Conservation (phyloP, 2,888 invertebrate species). For the Pollenia labialis region DNA sequence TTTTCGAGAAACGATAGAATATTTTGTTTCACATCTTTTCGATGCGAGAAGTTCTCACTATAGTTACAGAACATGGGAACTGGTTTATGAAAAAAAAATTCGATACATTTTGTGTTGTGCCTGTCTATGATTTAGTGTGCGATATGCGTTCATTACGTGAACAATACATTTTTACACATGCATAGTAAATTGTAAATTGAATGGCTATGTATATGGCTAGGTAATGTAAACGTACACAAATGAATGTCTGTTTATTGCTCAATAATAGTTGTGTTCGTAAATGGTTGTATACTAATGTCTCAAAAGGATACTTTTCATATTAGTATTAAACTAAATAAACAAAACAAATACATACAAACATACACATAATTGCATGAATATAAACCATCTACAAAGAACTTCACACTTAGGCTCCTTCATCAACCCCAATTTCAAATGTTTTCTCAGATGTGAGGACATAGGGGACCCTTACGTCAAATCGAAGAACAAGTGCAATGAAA, state of each 20-base stretch:
- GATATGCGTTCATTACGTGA: no score
- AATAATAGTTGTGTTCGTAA: constrained; percentile 52
- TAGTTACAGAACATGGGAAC: no score
- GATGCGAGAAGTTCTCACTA: no score
- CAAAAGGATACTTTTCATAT: constrained; percentile 46
- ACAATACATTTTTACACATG: no score
- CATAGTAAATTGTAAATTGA: no score
- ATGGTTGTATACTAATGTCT: constrained; percentile 51
- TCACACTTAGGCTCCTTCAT: background rate
- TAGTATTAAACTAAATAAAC: constrained; percentile 36
- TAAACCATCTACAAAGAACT: constrained; percentile 15
- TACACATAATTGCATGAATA: background rate
- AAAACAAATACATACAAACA: background rate
- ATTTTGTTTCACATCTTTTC: no score
- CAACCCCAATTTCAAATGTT: constrained; percentile 1
- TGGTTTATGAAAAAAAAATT: no score
- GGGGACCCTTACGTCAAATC: constrained; percentile 36
- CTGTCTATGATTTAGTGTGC: no score
- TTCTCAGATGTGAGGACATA: constrained; percentile 24
- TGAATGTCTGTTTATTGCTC: background rate
- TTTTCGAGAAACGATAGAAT: no score
- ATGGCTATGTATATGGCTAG: no score
- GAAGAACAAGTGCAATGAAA: constrained; percentile 57
- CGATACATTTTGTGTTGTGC: no score
- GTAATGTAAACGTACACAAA: background rate